Percentiles rank a stretch among this genome's conserved stretches.
Conservation (phyloP, 2,797 vertebrate species). For the Tokudaia tokunoshimensis region DNA sequence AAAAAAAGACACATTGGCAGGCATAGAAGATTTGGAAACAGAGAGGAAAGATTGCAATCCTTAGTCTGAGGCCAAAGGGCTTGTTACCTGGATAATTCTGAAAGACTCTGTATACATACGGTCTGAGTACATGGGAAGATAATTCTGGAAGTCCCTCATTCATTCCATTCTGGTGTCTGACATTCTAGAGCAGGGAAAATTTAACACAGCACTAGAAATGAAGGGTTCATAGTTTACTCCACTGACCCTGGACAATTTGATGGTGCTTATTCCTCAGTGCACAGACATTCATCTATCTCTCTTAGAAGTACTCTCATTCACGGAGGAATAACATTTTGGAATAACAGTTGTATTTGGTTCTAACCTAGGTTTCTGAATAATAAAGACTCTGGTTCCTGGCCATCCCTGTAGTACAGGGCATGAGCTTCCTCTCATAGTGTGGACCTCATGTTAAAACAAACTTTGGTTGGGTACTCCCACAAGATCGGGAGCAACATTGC, state of each 20-base stretch:
- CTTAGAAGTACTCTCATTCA: not conserved
- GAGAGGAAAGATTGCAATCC: not conserved
- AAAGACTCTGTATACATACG: not conserved
- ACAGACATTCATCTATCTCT: not conserved
- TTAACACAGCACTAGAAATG: not conserved
- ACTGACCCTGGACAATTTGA: not conserved
- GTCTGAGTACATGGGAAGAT: not conserved
- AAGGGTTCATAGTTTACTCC: rapidly evolving
- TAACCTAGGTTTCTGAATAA: not conserved
- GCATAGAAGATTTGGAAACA: not conserved
- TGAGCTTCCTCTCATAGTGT: not conserved
- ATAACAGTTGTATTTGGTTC: not conserved
- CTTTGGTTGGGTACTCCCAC: not conserved
- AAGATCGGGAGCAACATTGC: too few species aligned
- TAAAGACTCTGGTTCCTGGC: too few species aligned
- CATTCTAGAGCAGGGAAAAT: too few species aligned
- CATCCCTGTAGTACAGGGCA: too few species aligned
- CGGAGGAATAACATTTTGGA: not conserved
- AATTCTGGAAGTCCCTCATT: not conserved
- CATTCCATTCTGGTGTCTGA: not conserved
- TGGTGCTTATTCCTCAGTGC: too few species aligned
- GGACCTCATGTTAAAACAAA: not conserved
- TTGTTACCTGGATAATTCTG: not conserved
- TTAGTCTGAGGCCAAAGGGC: not conserved
- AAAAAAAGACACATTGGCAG: not conserved